Evolutionary conservation across 2,797 vertebrate species (phyloP), one percentile per base, ranked within the genome.

Genomic region (Danio albolineatus): DNA sequence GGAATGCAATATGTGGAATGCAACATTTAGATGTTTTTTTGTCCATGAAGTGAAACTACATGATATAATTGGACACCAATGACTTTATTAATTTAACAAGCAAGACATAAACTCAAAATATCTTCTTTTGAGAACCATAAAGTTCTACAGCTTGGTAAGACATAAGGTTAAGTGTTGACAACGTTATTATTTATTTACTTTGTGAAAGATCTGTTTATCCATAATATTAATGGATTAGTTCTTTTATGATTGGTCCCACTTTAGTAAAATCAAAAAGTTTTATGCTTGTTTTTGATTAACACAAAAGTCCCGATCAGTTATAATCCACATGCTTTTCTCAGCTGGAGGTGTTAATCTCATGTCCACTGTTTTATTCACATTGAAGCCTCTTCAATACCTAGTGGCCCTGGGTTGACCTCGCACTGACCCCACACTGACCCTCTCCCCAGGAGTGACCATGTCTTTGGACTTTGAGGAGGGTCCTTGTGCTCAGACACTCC

Each of bases 381-480:
- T 86, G 85, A 87, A 77, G 85, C 83, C 80, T 85, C 86, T 87
- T 82, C 86, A 86, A 87, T 76, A 78, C 71, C 19, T 38, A 2
- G 53, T 83, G 89, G 89, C 87, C 82, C 79, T 67, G 75, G 49
- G 5, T 6, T 88, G 88, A 93, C 90, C 92, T 76, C 28, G 21
- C 14, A 0, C 57, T 79, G 89, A 92, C 89, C 90, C 83, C 83
- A 51, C 61, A 43, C 14, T 88, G 87, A 93, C 91, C 91, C 70
- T 61, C 67, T 78, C 70, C 43, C 39, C 19, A 67, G 86, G 85
- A 75, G 82, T 87, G 92, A 89, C 92, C 91, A 82, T 92, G 89
- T 86, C 90, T 92, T 93, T 92, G 90, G 90, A 90, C 91, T 91
- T 83, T 80, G 79, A 21, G 85, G 84, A 89, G 88, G 76, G 88